Percentiles rank a stretch among this genome's conserved stretches.
These are phyloP conservation scores for Salarias fasciatus DNA, from an alignment of 2,797 vertebrate species.

Conservation along the genomic window DNA sequence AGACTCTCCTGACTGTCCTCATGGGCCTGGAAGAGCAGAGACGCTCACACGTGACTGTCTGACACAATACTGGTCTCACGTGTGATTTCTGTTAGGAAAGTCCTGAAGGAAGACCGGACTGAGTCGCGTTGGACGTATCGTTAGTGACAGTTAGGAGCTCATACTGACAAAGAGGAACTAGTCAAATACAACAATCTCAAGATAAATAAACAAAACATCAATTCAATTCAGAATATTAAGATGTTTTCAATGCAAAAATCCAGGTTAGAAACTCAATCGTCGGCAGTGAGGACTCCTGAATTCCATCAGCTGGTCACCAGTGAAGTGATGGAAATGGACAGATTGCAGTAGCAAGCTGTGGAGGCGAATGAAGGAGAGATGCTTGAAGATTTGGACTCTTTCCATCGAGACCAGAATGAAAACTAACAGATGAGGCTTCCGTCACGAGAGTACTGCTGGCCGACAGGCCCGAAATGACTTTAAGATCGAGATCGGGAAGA, in stretches of 20 bases:
- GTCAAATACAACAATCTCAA: not conserved
- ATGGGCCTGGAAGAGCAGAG: conserved; percentile 84
- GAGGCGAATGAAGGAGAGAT: conserved; percentile 43
- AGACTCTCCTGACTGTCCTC: conserved; percentile 94
- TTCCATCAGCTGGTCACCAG: conserved; percentile 50
- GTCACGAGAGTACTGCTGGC: not conserved
- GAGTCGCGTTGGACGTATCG: conserved; percentile 35
- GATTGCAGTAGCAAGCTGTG: conserved; percentile 54
- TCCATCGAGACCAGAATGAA: conserved; percentile 51
- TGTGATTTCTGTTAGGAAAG: conserved; percentile 29
- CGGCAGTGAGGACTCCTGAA: conserved; percentile 61
- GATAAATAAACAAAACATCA: conserved; percentile 1
- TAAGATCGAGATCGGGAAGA: not conserved
- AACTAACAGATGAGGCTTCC: conserved; percentile 20
- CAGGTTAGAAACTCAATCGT: conserved; percentile 1
- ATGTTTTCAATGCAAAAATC: not conserved
- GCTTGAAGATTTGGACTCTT: conserved; percentile 40
- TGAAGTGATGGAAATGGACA: conserved; percentile 69
- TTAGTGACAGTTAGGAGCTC: too few species aligned
- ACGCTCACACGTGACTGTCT: conserved; percentile 19
- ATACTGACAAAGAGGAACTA: conserved; percentile 8
- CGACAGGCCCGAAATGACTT: not conserved
- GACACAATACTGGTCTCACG: conserved; percentile 7
- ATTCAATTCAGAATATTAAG: not conserved
- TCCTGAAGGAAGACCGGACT: not conserved